Conservation (phyloP, 1,140 invertebrate genomes). For the Centruroides sculpturatus region DNA sequence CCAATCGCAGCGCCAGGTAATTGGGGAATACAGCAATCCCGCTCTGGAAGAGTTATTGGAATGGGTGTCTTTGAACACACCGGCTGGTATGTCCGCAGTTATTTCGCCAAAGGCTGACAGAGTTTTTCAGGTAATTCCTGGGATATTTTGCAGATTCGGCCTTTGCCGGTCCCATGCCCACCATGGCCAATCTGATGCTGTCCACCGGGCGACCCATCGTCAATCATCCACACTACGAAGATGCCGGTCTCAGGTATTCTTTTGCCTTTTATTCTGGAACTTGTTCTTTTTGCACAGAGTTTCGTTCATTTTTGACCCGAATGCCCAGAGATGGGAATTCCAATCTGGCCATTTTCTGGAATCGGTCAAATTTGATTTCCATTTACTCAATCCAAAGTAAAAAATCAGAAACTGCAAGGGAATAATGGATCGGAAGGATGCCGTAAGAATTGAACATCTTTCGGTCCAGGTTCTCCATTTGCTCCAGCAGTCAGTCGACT, state of each 20-base stretch:
- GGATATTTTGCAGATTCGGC: constrained; percentile 35
- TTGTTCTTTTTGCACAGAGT: no score
- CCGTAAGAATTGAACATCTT: no score
- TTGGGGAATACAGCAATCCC: constrained; percentile 51
- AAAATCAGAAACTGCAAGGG: no score
- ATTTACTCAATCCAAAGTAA: no score
- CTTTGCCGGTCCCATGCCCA: constrained; percentile 72
- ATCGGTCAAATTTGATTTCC: constrained; percentile 18
- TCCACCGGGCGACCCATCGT: constrained; percentile 56
- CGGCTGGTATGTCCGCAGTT: background rate
- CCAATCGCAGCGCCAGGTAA: constrained; percentile 22
- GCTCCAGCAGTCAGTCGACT: no score
- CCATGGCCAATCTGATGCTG: constrained; percentile 63
- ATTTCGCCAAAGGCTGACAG: background rate
- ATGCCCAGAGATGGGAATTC: no score
- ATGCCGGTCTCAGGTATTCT: constrained; percentile 44
- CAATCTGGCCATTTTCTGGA: no score
- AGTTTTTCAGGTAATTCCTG: background rate
- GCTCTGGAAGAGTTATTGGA: constrained; percentile 55
- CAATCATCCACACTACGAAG: constrained; percentile 74
- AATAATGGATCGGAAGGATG: no score
- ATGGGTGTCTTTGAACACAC: constrained; percentile 51
- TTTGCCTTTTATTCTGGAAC: no score
- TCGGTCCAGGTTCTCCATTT: no score
- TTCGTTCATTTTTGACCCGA: no score